Conservation (phyloP, 1,140 invertebrate species). For the Galleria mellonella region DNA sequence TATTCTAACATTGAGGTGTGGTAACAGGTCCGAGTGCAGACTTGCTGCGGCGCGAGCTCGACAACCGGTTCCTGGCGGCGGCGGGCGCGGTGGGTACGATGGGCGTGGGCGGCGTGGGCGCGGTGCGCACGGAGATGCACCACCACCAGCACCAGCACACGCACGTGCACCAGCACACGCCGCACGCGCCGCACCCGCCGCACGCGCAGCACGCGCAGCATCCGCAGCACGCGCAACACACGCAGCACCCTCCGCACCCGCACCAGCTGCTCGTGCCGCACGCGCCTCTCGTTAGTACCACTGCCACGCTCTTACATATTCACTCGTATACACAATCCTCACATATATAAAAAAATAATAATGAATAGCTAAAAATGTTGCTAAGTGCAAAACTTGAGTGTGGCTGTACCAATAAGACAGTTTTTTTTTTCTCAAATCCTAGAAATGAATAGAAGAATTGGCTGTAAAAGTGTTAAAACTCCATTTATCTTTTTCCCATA, state of each 20-base stretch:
- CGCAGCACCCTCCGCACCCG: constrained; percentile 71
- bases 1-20: no score
- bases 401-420: no score
- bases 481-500: no score
- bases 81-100: constrained; percentile 57
- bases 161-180: constrained; percentile 91
- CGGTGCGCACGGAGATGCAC: constrained; percentile 88
- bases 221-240: constrained; percentile 44
- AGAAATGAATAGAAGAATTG: no score
- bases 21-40: constrained; percentile 78
- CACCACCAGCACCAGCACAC: constrained; percentile 94
- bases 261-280: constrained; percentile 62
- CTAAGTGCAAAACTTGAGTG: no score
- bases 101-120: constrained; percentile 37
- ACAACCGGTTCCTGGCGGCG: constrained; percentile 87
- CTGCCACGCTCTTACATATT: neutral
- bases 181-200: constrained; percentile 56
- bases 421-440: no score
- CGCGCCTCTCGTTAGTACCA: constrained; percentile 32
- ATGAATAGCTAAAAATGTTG: no score
- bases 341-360: neutral
- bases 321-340: neutral
- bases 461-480: no score
- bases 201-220: constrained; percentile 24
- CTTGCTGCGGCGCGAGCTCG: constrained; percentile 91